Evolutionary conservation across 2,797 vertebrate species (phyloP), one percentile per base, ranked within the genome.

Genomic region (Psittacula echo): DNA sequence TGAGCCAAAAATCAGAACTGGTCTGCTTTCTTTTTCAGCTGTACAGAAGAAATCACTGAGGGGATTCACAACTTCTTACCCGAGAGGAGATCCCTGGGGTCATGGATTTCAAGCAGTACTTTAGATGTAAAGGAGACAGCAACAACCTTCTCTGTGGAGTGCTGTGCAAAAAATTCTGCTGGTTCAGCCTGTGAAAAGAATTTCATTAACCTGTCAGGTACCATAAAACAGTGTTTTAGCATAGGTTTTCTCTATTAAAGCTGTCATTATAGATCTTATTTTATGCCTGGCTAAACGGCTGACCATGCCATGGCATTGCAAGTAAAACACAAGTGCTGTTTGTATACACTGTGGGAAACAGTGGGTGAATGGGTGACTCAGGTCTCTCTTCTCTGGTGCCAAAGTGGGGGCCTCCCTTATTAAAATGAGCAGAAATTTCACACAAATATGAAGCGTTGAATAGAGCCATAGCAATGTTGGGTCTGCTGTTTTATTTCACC

Each of bases 161-260:
- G 99, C 90, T 99, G 99, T 85, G 96, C 99, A 10, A 95, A 82
- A 37, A 99, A 98, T 95, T 95, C 97, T 4, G 60, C 96, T 0
- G 98, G 98, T 88, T 95, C 84, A 2, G 83, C 96, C 39, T 98
- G 98, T 4, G 64, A 97, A 50, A 97, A 90, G 30, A 89, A 86
- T 56, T 89, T 96, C 53, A 77, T 98, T 70, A 97, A 90, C 41
- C 75, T 96, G 5, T 47, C 97, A 98, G 98, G 98, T 98, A 97
- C 19, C 21, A 29, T 24, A 39, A 23, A 7, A 37, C 12, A 34
- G 26, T 23, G 7, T 14, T 74, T 30, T 70, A 48, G 29, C 37
- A 37, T 3, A 17, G 21, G 6, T 42, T 87, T 81, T 84, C 34
- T 27, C 72, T 41, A 11, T 56, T 84, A 84, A 71, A 90, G 24